These are phyloP conservation scores for Zaprionus tsacasi DNA, from an alignment of 1,140 invertebrate species.

Conservation along the genomic window DNA sequence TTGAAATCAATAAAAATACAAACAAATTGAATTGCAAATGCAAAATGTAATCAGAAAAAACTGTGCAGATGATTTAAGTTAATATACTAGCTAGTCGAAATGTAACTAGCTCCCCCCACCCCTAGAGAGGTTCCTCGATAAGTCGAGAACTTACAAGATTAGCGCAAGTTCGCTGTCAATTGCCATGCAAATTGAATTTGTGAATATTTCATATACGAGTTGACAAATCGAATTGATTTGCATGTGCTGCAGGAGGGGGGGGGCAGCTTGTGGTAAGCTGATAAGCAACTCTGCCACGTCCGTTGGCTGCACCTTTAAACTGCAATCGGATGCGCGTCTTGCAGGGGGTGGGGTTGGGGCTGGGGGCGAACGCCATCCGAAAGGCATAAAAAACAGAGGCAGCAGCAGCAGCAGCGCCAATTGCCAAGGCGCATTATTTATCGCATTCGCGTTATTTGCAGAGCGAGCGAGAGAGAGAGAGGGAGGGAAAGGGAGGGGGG, in stretches of 20 bases:
- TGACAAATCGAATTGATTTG: conserved; percentile 18
- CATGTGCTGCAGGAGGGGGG: neutral
- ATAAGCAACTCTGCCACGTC: conserved; percentile 33
- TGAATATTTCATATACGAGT: conserved; percentile 11
- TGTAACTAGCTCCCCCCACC: neutral
- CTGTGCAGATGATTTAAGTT: neutral
- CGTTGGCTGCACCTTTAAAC: conserved; percentile 39
- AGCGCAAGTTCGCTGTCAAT: neutral
- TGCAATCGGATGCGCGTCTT: conserved; percentile 19
- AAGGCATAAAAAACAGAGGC: conserved; percentile 46
- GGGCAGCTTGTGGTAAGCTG: conserved; percentile 17
- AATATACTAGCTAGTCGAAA: neutral
- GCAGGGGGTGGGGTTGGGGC: neutral
- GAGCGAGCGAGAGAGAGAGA: neutral
- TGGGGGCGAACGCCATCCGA: conserved; percentile 14
- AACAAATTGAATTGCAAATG: too few relatives aligned
- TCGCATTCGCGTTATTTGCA: conserved; percentile 65
- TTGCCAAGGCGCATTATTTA: conserved; percentile 78
- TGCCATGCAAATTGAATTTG: conserved; percentile 19
- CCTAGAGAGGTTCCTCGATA: neutral
- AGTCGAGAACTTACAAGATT: neutral
- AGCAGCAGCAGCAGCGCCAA: conserved; percentile 48
- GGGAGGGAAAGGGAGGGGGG: neutral
- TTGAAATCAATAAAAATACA: neutral
- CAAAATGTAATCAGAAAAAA: too few relatives aligned